These are phyloP conservation scores for Drosophila suboccidentalis DNA, from an alignment of 2,888 invertebrate genomes.

Conservation along the genomic window DNA sequence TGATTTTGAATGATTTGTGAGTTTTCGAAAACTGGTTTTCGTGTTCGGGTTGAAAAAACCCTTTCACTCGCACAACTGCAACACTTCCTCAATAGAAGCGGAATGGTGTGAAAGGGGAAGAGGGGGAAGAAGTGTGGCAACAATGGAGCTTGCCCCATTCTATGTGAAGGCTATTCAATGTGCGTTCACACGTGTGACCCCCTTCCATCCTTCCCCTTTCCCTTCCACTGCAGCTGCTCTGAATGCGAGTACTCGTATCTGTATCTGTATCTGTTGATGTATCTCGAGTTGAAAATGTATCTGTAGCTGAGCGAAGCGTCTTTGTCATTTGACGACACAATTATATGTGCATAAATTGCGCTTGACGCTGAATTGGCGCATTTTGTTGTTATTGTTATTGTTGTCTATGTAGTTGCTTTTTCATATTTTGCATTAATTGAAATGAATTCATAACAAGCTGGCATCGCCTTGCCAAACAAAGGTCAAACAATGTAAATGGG, in stretches of 20 bases:
- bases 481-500: constrained; percentile 73
- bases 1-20: constrained; percentile 6
- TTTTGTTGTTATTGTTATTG: constrained; percentile 31
- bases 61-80: constrained; percentile 20
- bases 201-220: background rate
- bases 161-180: constrained; percentile 25
- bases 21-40: constrained; percentile 11
- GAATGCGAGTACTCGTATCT: constrained; percentile 25
- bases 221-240: constrained; percentile 6
- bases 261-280: constrained; percentile 28
- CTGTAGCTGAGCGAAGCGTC: constrained; percentile 38
- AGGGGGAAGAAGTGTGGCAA: background rate
- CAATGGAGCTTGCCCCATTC: constrained; percentile 16
- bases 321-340: constrained; percentile 53
- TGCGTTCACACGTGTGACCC: constrained; percentile 27
- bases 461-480: constrained; percentile 46
- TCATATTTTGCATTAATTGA: constrained; percentile 75
- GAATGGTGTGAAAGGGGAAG: background rate
- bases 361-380: constrained; percentile 58
- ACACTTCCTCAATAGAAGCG: background rate
- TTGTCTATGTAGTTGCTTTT: constrained; percentile 30
- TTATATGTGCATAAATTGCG: constrained; percentile 45
- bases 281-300: constrained; percentile 6
- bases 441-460: constrained; percentile 71
- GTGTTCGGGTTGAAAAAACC: constrained; percentile 1